A percentile compares a stretch with the other conserved stretches of the same genome.
Evolutionary conservation across 2,797 vertebrate species (phyloP).

Genomic region (Notolepis coatsorum): DNA sequence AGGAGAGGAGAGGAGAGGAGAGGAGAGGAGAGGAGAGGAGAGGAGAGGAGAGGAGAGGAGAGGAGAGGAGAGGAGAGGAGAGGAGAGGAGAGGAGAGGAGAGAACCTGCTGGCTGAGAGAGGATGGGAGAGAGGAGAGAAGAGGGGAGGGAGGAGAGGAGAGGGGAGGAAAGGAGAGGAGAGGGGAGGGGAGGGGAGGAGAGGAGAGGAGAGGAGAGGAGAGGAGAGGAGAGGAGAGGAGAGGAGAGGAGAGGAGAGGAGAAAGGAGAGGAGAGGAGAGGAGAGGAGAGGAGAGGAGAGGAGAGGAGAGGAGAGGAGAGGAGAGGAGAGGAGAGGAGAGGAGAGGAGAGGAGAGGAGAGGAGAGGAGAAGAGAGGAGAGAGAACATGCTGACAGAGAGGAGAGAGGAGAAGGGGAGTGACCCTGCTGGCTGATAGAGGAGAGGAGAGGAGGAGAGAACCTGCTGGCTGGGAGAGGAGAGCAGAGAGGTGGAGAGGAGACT

Average conservation of each 20-base stretch:
- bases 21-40: neutral
- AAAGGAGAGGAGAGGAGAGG: neutral
- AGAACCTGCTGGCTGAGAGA: no score
- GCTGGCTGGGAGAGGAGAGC: no score
- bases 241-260: neutral
- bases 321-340: no score
- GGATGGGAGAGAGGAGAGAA: neutral
- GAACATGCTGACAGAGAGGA: no score
- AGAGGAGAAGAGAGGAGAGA: no score
- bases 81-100: neutral
- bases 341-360: no score
- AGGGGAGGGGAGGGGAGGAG: neutral
- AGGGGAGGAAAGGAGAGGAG: neutral
- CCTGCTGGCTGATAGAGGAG: no score
- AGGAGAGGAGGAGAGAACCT: no score
- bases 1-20: neutral
- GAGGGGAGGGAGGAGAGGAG: neutral
- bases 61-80: neutral
- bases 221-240: neutral
- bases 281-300: neutral
- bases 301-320: neutral
- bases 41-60: neutral
- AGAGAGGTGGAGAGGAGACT: no score
- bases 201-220: neutral
- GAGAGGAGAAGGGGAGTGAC: no score